These are phyloP conservation scores for Parelbella ahira DNA, from an alignment of 2,888 invertebrate species.

Conservation along the genomic window DNA sequence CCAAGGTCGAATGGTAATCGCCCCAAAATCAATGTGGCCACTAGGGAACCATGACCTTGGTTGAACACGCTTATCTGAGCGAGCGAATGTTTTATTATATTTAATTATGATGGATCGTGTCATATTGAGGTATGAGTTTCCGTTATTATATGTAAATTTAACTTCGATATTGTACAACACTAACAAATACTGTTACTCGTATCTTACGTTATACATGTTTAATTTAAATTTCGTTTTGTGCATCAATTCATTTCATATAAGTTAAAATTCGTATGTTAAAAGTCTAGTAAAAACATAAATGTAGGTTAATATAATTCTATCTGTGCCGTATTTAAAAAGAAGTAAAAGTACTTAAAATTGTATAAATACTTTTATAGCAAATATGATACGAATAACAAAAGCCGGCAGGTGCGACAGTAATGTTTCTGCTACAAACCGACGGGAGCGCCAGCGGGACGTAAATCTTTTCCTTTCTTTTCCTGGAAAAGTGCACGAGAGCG, in stretches of 20 bases:
- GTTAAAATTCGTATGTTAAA: too few relatives aligned
- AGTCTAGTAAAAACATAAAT: too few relatives aligned
- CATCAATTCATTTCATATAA: too few relatives aligned
- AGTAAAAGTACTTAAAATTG: too few relatives aligned
- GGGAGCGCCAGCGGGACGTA: constrained; percentile 46
- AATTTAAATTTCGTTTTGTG: too few relatives aligned
- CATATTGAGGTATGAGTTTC: constrained; percentile 7
- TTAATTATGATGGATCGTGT: constrained; percentile 19
- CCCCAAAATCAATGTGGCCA: constrained; percentile 19
- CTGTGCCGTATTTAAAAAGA: too few relatives aligned
- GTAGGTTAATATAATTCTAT: too few relatives aligned
- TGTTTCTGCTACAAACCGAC: constrained; percentile 18
- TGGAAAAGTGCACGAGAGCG: constrained; percentile 64
- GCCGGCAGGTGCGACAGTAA: constrained; percentile 11
- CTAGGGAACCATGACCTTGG: constrained; percentile 17
- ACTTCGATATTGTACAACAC: too few relatives aligned
- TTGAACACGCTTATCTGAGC: constrained; percentile 3
- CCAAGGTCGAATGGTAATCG: constrained; percentile 21
- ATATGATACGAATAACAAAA: constrained; percentile 6
- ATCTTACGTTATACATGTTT: too few relatives aligned
- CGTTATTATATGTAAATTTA: neutral
- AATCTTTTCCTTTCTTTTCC: constrained; percentile 65
- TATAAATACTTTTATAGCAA: neutral
- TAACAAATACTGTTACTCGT: too few relatives aligned
- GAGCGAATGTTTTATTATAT: constrained; percentile 2